Base-by-base conservation (phyloP, 2,888 invertebrate species). In the Minunthozetes semirufus region DNA sequence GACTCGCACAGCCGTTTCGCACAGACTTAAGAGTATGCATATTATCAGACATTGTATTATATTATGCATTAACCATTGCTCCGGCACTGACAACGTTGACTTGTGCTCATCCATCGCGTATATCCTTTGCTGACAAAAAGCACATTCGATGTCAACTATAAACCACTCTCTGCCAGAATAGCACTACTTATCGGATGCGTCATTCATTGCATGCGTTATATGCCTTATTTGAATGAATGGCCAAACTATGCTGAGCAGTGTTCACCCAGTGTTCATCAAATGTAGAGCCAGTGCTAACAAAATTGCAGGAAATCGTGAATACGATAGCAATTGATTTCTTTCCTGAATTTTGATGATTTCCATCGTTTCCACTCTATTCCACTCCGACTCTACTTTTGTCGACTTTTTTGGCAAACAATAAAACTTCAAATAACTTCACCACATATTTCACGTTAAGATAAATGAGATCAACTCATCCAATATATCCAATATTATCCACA, bases 391-490 rank as follows among this genome's bases (percentile, higher is more conserved):
- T 27, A 27, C 11, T 22, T 27, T 61, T 19, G 9, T 19, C 19
- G 9, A 25, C 19, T 19, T 61, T 61, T 61, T 25, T 25, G 25
- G 4, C 59, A 61, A 61, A 61, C 59, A 61, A 27, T 61, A 61
- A 61, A 61, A n/a, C n/a, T n/a, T n/a, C n/a, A n/a, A n/a, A n/a
- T n/a, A 61, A 61, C 22, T 61, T 61, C 59, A 61, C 59, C 27
- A 61, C 59, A 53, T 53, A 13, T 53, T 53, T n/a, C 9, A 17
- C n/a, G 17, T n/a, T n/a, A 17, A 53, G 8, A 53, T 53, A n/a
- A 53, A 11, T 15, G 46, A 15, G 46, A 46, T 46, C 53, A 17
- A 53, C 5, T 53, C 17, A 53, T 53, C 5, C n/a, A 53, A 13
- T 53, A 53, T 53, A 53, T 13, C 5, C 19, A n/a, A 53, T 13